These are phyloP conservation scores for Thumatha senex DNA, from an alignment of 2,888 invertebrate genomes.

Conservation along the genomic window DNA sequence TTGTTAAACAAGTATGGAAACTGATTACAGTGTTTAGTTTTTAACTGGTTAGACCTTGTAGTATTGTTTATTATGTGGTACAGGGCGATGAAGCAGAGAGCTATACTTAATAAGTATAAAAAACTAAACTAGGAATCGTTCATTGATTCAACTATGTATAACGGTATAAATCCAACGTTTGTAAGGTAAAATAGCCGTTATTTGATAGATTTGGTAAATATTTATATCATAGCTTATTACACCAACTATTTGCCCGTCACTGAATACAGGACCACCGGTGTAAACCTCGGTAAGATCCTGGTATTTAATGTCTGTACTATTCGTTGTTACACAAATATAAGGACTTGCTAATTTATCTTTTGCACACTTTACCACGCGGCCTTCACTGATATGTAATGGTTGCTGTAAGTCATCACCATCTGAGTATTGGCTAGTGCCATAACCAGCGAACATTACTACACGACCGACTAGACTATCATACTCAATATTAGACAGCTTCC, in stretches of 20 bases:
- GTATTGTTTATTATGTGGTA: too few relatives aligned
- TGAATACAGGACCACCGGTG: slow-evolving; percentile 1
- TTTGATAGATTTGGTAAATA: neutral
- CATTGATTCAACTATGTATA: neutral
- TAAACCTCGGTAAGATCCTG: neutral
- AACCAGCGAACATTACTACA: neutral
- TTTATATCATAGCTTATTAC: neutral
- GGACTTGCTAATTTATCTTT: neutral
- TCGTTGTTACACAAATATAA: neutral
- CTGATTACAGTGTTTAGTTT: slow-evolving; percentile 1
- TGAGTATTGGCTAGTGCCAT: neutral
- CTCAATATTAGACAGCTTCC: neutral
- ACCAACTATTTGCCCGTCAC: neutral
- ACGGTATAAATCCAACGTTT: neutral
- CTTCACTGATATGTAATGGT: neutral
- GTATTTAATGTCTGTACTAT: neutral
- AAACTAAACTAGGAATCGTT: too few relatives aligned
- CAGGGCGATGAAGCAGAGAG: too few relatives aligned
- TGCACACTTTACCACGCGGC: neutral
- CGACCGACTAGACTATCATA: neutral
- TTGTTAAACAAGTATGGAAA: slow-evolving; percentile 55
- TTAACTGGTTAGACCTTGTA: neutral
- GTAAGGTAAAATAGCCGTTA: slow-evolving; percentile 1
- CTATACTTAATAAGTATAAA: too few relatives aligned
- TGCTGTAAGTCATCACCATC: neutral